Evolutionary conservation across 2,797 vertebrate genomes (phyloP).

Genomic region (Epinephelus coioides): DNA sequence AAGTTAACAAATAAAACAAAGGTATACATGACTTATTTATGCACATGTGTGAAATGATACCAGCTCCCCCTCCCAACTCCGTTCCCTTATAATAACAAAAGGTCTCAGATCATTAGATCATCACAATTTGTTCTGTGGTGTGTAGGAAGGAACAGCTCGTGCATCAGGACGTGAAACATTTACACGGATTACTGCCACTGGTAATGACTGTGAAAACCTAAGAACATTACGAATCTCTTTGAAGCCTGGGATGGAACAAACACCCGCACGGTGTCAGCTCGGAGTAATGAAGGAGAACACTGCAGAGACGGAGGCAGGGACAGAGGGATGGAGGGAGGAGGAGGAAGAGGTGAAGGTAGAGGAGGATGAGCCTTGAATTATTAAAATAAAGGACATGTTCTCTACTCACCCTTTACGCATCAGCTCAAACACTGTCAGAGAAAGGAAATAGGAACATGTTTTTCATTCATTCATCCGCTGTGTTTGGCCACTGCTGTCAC

Average conservation of each 20-base stretch:
- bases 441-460: constrained; percentile 43
- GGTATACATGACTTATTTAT: constrained; percentile 17
- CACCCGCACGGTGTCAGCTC: constrained; percentile 20
- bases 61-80: constrained; percentile 3
- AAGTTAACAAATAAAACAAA: constrained; percentile 20
- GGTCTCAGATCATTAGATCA: constrained; percentile 39
- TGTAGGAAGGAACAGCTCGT: constrained; percentile 43
- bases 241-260: constrained; percentile 57
- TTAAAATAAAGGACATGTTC: constrained; percentile 46
- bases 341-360: constrained; percentile 30
- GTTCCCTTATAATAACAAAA: constrained; percentile 19
- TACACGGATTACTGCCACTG: constrained; percentile 31
- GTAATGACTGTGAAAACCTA: constrained; percentile 62
- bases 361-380: constrained; percentile 59
- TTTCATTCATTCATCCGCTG: constrained; percentile 17
- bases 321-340: constrained; percentile 28
- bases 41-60: constrained; percentile 15
- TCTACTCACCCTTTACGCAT: constrained; percentile 97
- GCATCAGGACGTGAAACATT: constrained; percentile 33
- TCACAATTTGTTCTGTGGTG: background rate
- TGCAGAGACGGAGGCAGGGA: constrained; percentile 21
- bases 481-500: constrained; percentile 26
- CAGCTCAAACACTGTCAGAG: constrained; percentile 95
- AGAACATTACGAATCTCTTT: constrained; percentile 71
- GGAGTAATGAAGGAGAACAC: constrained; percentile 34